Evolutionary conservation across 2,797 vertebrate species (phyloP).

Genomic region (Eleutherodactylus coqui): DNA sequence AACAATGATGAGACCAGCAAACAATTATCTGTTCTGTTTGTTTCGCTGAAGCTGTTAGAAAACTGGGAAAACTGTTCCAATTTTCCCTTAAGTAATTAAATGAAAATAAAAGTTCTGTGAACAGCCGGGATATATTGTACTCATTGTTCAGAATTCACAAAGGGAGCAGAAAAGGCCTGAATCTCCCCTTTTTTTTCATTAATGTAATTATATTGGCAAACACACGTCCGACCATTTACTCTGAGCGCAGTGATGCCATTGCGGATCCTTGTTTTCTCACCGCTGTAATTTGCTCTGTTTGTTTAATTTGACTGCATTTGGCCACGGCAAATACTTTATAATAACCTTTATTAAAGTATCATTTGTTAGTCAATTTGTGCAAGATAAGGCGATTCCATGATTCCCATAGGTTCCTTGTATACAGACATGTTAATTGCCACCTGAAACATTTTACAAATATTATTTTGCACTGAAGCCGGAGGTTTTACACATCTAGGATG

Average conservation of each 20-base stretch:
- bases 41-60: conserved; percentile 5
- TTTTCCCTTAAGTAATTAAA: conserved; percentile 47
- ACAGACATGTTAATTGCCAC: not conserved
- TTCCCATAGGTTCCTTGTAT: not conserved
- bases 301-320: not conserved
- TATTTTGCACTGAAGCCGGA: not conserved
- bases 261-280: not conserved
- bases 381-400: not conserved
- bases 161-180: not conserved
- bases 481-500: no score
- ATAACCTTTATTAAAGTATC: not conserved
- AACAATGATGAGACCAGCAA: conserved; percentile 10
- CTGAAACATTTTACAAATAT: not conserved
- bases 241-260: not conserved
- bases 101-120: conserved; percentile 35
- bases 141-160: conserved; percentile 28
- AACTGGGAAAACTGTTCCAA: not conserved
- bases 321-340: not conserved
- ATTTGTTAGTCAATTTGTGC: not conserved
- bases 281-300: not conserved
- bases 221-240: not conserved
- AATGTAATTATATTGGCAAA: conserved; percentile 41
- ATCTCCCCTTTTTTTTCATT: not conserved
- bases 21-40: conserved; percentile 19
- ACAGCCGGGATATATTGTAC: not conserved